These are phyloP conservation scores for Allolobophora icterica DNA, from an alignment of 2,888 invertebrate genomes.

Conservation along the genomic window DNA sequence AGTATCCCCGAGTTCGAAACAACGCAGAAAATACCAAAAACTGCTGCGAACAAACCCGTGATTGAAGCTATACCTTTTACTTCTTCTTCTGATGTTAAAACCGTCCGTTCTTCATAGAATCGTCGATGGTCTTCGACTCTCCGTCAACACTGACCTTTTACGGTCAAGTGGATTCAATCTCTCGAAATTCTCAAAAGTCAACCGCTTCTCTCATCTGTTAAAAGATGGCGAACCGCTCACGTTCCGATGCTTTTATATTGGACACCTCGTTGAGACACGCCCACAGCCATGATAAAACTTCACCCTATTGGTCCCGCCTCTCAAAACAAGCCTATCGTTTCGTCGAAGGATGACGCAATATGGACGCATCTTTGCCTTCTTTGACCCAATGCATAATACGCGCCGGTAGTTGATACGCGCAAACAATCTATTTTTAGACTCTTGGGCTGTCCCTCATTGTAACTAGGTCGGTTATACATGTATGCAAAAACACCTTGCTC, in stretches of 20 bases:
- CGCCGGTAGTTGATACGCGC: too few relatives aligned
- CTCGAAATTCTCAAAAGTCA: background rate
- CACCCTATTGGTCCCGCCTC: background rate
- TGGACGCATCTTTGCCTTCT: too few relatives aligned
- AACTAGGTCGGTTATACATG: too few relatives aligned
- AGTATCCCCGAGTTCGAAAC: background rate
- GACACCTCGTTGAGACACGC: background rate
- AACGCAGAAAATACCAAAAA: too few relatives aligned
- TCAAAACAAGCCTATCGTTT: background rate
- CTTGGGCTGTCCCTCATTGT: background rate
- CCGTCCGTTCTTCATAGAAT: slow-evolving; percentile 18
- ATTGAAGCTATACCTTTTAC: background rate
- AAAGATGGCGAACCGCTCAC: background rate
- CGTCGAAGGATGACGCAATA: background rate
- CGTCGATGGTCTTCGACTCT: slow-evolving; percentile 28
- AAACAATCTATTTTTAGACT: background rate
- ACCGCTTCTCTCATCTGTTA: background rate
- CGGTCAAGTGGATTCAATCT: slow-evolving; percentile 6
- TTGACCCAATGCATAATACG: too few relatives aligned
- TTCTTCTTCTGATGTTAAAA: slow-evolving; percentile 24
- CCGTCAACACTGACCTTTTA: slow-evolving; percentile 9
- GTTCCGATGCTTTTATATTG: background rate
- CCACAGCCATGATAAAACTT: background rate
- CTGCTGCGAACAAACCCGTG: background rate
- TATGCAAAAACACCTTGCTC: background rate